Conservation (phyloP, 37 sponge, comb jelly and placozoan species). For the Amphimedon queenslandica region DNA sequence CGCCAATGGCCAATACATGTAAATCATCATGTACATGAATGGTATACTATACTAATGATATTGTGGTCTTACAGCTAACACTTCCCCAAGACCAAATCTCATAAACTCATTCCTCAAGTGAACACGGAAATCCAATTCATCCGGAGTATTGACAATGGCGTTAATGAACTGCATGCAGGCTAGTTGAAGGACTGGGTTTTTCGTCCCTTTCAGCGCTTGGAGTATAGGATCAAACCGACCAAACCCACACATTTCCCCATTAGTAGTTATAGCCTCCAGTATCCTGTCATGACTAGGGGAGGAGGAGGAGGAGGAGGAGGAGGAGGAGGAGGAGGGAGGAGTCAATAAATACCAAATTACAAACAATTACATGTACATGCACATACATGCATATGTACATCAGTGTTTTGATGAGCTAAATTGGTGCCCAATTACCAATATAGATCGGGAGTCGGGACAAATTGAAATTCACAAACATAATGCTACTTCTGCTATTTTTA, state of each 20-base stretch:
- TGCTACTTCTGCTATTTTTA: too few relatives aligned
- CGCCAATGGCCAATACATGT: too few relatives aligned
- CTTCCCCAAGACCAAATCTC: conserved; percentile 72
- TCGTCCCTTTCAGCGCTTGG: conserved; percentile 63
- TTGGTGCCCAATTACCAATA: too few relatives aligned
- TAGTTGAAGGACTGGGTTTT: conserved; percentile 69
- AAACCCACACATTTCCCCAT: conserved; percentile 67
- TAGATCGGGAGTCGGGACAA: too few relatives aligned
- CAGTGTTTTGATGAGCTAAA: too few relatives aligned
- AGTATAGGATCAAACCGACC: conserved; percentile 74
- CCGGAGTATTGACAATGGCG: conserved; percentile 89
- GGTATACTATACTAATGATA: too few relatives aligned
- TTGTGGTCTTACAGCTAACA: conserved; percentile 63
- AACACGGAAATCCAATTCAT: conserved; percentile 88
- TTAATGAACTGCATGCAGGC: conserved; percentile 96
- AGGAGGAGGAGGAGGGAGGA: neutral
- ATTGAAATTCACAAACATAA: too few relatives aligned
- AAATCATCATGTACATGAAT: too few relatives aligned
- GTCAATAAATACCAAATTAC: too few relatives aligned
- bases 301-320: neutral
- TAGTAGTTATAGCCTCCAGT: conserved; percentile 77
- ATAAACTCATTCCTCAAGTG: conserved; percentile 98
- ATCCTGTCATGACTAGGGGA: conserved; percentile 59
- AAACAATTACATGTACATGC: too few relatives aligned
- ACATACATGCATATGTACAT: too few relatives aligned